Evolutionary conservation across 2,113 vertebrate genomes (phyloP).

Genomic region (Litocranius walleri): DNA sequence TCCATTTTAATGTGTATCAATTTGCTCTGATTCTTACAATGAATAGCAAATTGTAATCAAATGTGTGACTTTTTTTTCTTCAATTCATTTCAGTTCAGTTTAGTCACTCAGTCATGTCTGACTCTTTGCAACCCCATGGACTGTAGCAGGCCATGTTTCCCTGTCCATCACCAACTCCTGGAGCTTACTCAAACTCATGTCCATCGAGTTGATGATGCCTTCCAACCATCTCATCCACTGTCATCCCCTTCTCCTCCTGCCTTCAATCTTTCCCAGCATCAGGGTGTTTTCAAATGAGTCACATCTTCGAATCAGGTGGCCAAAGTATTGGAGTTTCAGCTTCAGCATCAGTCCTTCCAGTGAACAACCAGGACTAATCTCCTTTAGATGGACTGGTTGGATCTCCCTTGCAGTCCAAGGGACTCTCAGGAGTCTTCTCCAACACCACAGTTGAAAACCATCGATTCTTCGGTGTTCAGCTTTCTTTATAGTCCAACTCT

Average conservation of each 20-base stretch:
- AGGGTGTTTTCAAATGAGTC: background rate
- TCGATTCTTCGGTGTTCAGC: rapidly evolving
- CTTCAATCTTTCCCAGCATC: background rate
- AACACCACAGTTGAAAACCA: background rate
- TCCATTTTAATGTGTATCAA: background rate
- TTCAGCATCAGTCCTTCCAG: background rate
- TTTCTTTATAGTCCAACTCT: background rate
- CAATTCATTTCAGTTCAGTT: background rate
- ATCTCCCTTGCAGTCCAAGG: background rate
- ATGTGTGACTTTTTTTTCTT: background rate
- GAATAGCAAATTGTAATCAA: background rate
- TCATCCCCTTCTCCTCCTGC: background rate
- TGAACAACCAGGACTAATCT: background rate
- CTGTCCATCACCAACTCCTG: background rate
- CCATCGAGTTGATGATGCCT: background rate
- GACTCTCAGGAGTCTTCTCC: background rate
- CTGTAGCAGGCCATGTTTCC: background rate
- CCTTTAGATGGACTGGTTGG: background rate
- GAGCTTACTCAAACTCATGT: background rate
- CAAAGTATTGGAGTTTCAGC: background rate
- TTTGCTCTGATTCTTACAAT: background rate
- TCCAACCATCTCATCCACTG: background rate
- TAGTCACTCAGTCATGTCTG: background rate
- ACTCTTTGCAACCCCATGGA: background rate
- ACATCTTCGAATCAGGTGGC: background rate